These are phyloP conservation scores for Fringilla coelebs DNA, from an alignment of 2,797 vertebrate species.

Conservation along the genomic window DNA sequence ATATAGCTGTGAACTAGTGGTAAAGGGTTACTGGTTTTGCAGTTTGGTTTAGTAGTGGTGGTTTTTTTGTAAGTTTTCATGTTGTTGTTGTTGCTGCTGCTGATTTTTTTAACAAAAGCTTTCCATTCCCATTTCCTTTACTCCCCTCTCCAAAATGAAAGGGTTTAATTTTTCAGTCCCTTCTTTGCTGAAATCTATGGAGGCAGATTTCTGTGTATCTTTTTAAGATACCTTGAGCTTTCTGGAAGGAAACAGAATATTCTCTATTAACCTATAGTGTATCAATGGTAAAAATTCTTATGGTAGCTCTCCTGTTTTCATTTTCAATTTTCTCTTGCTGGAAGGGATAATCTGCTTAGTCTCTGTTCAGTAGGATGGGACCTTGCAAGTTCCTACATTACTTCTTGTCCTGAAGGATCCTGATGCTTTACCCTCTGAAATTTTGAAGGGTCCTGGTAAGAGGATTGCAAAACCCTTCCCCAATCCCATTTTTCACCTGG, in stretches of 20 bases:
- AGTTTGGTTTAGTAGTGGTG: neutral
- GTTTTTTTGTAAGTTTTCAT: neutral
- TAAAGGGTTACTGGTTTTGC: neutral
- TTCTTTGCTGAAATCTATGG: neutral
- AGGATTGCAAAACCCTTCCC: neutral
- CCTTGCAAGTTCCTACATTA: neutral
- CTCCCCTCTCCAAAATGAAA: neutral
- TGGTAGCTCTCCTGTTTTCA: neutral
- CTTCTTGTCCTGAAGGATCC: neutral
- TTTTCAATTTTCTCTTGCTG: neutral
- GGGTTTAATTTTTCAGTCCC: neutral
- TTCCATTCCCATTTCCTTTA: neutral
- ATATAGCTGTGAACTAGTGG: neutral
- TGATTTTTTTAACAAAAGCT: neutral
- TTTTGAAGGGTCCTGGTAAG: neutral
- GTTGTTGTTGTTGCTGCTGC: rapidly evolving
- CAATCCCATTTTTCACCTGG: neutral
- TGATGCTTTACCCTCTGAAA: neutral
- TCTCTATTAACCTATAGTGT: neutral
- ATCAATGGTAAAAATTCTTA: neutral
- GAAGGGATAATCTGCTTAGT: neutral
- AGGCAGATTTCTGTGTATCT: neutral
- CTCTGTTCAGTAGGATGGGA: neutral
- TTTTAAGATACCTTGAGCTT: neutral
- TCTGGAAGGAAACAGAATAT: neutral